phyloP scores from a whole-genome alignment of 1,140 invertebrate genomes.

The Cylas formicarius region DNA sequence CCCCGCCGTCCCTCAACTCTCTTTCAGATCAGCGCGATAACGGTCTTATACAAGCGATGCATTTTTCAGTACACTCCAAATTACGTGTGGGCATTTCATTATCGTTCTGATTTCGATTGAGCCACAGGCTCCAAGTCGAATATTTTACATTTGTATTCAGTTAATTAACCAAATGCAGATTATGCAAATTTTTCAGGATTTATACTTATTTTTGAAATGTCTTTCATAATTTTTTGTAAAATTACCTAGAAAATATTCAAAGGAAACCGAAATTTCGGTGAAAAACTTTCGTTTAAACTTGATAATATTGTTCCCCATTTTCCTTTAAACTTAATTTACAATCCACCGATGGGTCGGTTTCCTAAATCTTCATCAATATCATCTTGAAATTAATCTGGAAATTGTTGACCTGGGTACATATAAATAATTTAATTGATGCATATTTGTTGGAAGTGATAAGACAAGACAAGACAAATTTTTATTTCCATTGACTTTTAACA shows the following conservation, averaged over 20 bases:
- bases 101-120: conserved; percentile 8
- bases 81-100: conserved; percentile 29
- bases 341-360: too few species aligned
- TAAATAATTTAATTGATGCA: too few species aligned
- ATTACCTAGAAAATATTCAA: background rate
- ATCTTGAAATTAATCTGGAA: too few species aligned
- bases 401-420: too few species aligned
- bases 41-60: conserved; percentile 34
- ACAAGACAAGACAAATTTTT: too few species aligned
- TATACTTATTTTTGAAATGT: conserved; percentile 1
- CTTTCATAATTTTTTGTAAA: background rate
- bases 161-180: background rate
- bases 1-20: conserved; percentile 10
- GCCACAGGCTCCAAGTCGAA: too few species aligned
- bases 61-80: conserved; percentile 33
- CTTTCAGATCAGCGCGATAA: conserved; percentile 28
- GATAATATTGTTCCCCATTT: too few species aligned
- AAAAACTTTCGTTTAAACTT: too few species aligned
- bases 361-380: too few species aligned
- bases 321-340: too few species aligned
- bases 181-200: background rate
- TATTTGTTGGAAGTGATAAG: too few species aligned
- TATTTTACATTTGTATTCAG: conserved; percentile 2
- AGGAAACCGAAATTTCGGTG: background rate
- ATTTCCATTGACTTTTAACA: too few species aligned